phyloP scores from a whole-genome alignment of 1,140 invertebrate genomes.

The Pogonomyrmex barbatus region DNA sequence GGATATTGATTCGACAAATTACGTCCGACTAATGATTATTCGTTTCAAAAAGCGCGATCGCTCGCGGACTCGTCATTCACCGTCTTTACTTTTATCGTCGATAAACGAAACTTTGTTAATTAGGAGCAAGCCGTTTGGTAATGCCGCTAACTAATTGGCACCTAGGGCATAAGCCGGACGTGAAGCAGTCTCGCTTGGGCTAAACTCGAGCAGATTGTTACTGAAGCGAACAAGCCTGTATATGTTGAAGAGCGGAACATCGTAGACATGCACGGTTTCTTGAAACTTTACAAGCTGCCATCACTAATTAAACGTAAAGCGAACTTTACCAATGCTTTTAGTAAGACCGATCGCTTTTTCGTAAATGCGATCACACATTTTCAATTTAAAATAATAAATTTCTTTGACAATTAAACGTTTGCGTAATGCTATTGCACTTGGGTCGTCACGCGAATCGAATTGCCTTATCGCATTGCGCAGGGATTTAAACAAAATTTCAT shows the following conservation, averaged over 20 bases:
- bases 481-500: conserved; percentile 67
- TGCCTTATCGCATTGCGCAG: conserved; percentile 15
- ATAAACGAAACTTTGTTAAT: conserved; percentile 83
- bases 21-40: neutral
- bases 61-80: conserved; percentile 30
- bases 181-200: conserved; percentile 70
- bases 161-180: conserved; percentile 75
- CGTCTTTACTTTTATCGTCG: conserved; percentile 76
- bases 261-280: conserved; percentile 43
- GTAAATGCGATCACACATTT: too few relatives aligned
- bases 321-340: conserved; percentile 29
- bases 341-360: neutral
- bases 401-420: neutral
- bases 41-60: conserved; percentile 33
- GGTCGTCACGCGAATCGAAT: conserved; percentile 1
- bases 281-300: conserved; percentile 34
- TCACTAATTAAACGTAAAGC: conserved; percentile 28
- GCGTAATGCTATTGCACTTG: neutral
- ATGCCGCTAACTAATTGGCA: conserved; percentile 83
- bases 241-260: conserved; percentile 37
- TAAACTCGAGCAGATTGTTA: conserved; percentile 77
- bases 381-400: neutral
- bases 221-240: conserved; percentile 48
- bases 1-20: conserved; percentile 74
- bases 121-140: conserved; percentile 81